Evolutionary conservation across 2,113 vertebrate genomes (phyloP).

Genomic region (Neoarius graeffei): DNA sequence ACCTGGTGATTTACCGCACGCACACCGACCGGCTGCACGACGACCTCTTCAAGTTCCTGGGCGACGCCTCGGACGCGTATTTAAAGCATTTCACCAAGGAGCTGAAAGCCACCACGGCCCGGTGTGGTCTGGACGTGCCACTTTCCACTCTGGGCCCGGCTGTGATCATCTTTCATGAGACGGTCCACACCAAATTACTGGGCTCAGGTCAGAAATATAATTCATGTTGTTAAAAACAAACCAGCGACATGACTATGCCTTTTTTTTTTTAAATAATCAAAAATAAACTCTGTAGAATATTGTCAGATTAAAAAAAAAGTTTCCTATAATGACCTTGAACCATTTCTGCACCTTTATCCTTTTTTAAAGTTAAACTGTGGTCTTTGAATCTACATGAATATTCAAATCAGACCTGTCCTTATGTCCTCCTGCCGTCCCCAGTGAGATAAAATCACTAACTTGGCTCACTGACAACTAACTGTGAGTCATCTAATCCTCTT

Average conservation of each 20-base stretch:
- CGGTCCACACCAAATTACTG: constrained; percentile 93
- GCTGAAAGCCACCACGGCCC: constrained; percentile 93
- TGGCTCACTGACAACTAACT: not conserved
- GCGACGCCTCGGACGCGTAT: constrained; percentile 96
- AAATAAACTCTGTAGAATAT: not conserved
- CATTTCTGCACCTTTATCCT: not conserved
- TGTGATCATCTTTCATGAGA: constrained; percentile 98
- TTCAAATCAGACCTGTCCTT: not conserved
- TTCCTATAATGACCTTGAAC: not conserved
- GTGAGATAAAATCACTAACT: not conserved
- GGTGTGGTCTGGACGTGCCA: constrained; percentile 95
- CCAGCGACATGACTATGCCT: not conserved
- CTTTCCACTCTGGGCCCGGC: constrained; percentile 93
- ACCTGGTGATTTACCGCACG: constrained; percentile 95
- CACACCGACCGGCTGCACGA: constrained; percentile 96
- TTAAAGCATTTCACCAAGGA: constrained; percentile 96
- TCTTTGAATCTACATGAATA: not conserved
- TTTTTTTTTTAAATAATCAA: not conserved
- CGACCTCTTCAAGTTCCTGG: constrained; percentile 98
- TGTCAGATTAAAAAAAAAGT: not conserved
- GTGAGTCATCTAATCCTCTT: not conserved
- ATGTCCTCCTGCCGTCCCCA: not conserved
- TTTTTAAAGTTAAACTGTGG: not conserved
- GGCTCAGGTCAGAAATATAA: constrained; percentile 84
- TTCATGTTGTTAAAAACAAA: not conserved